Evolutionary conservation across 2,797 vertebrate genomes (phyloP).

Genomic region (Pachyuromys duprasi): DNA sequence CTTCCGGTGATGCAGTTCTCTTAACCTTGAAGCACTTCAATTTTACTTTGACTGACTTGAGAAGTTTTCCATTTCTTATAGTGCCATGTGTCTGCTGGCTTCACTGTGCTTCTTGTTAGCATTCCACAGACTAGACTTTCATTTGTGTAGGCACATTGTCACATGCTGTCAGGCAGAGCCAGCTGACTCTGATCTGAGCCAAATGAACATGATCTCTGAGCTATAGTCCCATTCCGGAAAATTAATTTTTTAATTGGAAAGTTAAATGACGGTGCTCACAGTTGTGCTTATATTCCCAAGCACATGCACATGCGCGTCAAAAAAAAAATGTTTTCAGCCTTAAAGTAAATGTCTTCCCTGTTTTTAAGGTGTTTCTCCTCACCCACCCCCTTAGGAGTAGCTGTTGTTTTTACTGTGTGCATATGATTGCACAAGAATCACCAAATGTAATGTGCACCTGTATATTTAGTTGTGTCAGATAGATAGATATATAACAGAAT

Average conservation of each 20-base stretch:
- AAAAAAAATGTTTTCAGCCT: conserved; percentile 26
- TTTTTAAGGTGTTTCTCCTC: conserved; percentile 72
- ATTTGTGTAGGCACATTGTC: conserved; percentile 53
- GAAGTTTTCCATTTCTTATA: conserved; percentile 24
- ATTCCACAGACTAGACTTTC: conserved; percentile 50
- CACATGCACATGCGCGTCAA: neutral
- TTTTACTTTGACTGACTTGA: conserved; percentile 66
- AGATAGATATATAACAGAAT: conserved; percentile 84
- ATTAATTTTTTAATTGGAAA: conserved; percentile 49
- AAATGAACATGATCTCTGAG: neutral
- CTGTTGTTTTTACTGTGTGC: conserved; percentile 79
- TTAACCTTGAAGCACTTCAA: conserved; percentile 21
- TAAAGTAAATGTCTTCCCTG: conserved; percentile 73
- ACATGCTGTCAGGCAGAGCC: conserved; percentile 62
- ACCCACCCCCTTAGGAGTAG: conserved; percentile 61
- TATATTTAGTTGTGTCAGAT: conserved; percentile 82
- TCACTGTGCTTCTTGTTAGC: conserved; percentile 46
- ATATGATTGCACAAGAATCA: conserved; percentile 80
- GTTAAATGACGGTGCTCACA: neutral
- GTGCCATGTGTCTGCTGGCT: conserved; percentile 61
- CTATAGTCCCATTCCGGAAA: neutral
- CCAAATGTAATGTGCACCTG: conserved; percentile 81
- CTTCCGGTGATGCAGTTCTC: conserved; percentile 27
- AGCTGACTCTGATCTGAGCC: too few species aligned
- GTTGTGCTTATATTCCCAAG: conserved; percentile 62